A percentile compares a stretch with the other conserved stretches of the same genome.
Conservation (phyloP, 2,888 invertebrate species). For the Papilio elwesi region DNA sequence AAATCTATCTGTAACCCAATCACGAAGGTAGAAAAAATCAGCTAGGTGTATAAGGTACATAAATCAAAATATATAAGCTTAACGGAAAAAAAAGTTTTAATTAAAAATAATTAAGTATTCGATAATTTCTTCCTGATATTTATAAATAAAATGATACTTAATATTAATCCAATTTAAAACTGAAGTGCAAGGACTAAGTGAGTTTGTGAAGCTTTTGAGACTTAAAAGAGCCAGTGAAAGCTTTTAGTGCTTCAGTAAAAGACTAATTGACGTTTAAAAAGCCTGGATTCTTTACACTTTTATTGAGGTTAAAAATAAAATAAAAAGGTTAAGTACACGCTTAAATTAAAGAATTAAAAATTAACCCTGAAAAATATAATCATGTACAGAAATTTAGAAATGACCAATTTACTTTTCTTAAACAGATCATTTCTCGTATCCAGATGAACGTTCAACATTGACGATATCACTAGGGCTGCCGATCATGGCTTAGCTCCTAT, state of each 20-base stretch:
- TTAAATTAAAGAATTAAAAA: background rate
- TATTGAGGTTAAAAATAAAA: background rate
- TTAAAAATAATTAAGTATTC: background rate
- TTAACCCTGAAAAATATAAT: too few relatives aligned
- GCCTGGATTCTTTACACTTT: conserved; percentile 14
- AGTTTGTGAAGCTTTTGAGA: conserved; percentile 32
- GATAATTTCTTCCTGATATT: background rate
- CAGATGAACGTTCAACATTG: too few relatives aligned
- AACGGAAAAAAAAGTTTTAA: too few relatives aligned
- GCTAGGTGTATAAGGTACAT: too few relatives aligned
- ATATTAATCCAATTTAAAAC: conserved; percentile 12
- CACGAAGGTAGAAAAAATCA: too few relatives aligned
- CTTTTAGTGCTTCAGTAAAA: conserved; percentile 28
- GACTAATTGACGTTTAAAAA: conserved; percentile 34
- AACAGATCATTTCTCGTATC: too few relatives aligned
- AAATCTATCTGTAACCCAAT: too few relatives aligned
- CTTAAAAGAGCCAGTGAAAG: conserved; percentile 24
- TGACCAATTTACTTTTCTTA: too few relatives aligned
- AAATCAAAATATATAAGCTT: too few relatives aligned
- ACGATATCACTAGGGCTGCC: too few relatives aligned
- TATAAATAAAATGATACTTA: background rate
- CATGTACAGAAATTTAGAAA: too few relatives aligned
- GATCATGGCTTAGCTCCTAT: too few relatives aligned
- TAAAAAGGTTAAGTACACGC: background rate
- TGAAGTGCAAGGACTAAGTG: conserved; percentile 26